Percentiles rank a stretch among this genome's conserved stretches.
Evolutionary conservation across 2,888 invertebrate genomes (phyloP).

Genomic region (Cecidostiba fungosa): DNA sequence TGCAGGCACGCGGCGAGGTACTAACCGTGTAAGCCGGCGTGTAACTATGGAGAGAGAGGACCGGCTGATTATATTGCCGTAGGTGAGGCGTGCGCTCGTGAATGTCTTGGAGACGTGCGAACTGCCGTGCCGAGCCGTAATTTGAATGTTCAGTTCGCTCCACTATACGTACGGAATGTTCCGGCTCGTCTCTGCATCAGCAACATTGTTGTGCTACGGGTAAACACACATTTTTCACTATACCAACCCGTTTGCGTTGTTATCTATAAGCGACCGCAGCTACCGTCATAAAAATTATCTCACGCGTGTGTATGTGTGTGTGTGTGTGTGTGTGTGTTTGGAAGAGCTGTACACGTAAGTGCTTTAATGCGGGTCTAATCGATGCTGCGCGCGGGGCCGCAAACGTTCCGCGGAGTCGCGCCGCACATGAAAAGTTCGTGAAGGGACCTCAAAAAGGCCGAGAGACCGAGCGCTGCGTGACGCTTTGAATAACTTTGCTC

Average conservation of each 20-base stretch:
- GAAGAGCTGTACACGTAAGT: too few relatives aligned
- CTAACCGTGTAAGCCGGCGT: not conserved
- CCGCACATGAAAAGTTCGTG: constrained; percentile 49
- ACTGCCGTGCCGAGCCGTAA: constrained; percentile 4
- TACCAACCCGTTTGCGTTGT: too few relatives aligned
- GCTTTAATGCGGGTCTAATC: constrained; percentile 50
- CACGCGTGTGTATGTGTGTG: too few relatives aligned
- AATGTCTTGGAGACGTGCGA: constrained; percentile 26
- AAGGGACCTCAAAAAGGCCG: constrained; percentile 23
- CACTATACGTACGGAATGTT: not conserved
- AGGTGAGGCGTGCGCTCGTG: constrained; percentile 14
- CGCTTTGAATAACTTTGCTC: constrained; percentile 48
- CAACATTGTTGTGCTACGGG: not conserved
- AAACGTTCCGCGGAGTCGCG: constrained; percentile 48
- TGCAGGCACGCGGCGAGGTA: not conserved
- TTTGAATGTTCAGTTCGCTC: constrained; percentile 4
- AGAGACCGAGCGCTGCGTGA: constrained; percentile 39
- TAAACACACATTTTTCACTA: not conserved
- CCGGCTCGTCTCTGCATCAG: not conserved
- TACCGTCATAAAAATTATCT: not conserved
- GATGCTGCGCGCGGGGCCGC: constrained; percentile 8
- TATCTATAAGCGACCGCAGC: not conserved
- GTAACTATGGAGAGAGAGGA: not conserved
- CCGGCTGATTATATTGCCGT: not conserved
- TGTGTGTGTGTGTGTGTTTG: too few relatives aligned